phyloP scores from a whole-genome alignment of 1,140 invertebrate species.

The Heterodera schachtii region DNA sequence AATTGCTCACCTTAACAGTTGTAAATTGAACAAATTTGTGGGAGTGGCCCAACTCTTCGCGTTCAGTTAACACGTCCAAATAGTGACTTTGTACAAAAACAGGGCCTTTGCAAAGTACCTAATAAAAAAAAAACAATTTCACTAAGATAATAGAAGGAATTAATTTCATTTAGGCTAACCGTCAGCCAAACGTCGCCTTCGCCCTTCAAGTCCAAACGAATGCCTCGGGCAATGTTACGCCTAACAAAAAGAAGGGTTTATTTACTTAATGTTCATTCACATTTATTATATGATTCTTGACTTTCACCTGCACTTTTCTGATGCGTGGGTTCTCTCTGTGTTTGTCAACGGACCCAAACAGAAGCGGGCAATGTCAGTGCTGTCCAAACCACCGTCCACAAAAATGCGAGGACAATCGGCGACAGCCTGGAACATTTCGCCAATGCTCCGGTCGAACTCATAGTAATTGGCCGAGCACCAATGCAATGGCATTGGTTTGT shows the following conservation, averaged over 20 bases:
- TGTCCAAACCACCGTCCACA: slow-evolving; percentile 40
- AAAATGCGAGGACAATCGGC: slow-evolving; percentile 35
- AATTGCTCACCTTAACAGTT: slow-evolving; percentile 39
- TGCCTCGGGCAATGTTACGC: slow-evolving; percentile 33
- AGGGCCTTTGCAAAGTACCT: slow-evolving; percentile 23
- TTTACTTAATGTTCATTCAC: too few species aligned
- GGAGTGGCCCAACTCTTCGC: slow-evolving; percentile 36
- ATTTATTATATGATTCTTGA: neutral
- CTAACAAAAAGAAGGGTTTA: neutral
- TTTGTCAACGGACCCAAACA: slow-evolving; percentile 39
- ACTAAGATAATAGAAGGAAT: neutral
- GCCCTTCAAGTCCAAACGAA: slow-evolving; percentile 46
- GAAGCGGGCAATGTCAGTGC: slow-evolving; percentile 33
- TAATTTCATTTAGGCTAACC: slow-evolving; percentile 9
- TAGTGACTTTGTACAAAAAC: slow-evolving; percentile 47
- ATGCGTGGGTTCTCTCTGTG: slow-evolving; percentile 18
- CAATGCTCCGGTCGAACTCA: slow-evolving; percentile 36
- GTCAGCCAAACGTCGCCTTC: slow-evolving; percentile 51
- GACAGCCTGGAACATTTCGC: slow-evolving; percentile 41
- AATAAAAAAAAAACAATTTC: neutral
- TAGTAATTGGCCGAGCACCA: slow-evolving; percentile 43
- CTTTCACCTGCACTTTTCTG: slow-evolving; percentile 27
- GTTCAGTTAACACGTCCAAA: slow-evolving; percentile 41
- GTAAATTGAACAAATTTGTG: slow-evolving; percentile 46
- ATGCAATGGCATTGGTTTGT: slow-evolving; percentile 32